Evolutionary conservation across 2,888 invertebrate genomes (phyloP), one percentile per base, ranked within the genome.

Genomic region (Caenorhabditis doughertyi): DNA sequence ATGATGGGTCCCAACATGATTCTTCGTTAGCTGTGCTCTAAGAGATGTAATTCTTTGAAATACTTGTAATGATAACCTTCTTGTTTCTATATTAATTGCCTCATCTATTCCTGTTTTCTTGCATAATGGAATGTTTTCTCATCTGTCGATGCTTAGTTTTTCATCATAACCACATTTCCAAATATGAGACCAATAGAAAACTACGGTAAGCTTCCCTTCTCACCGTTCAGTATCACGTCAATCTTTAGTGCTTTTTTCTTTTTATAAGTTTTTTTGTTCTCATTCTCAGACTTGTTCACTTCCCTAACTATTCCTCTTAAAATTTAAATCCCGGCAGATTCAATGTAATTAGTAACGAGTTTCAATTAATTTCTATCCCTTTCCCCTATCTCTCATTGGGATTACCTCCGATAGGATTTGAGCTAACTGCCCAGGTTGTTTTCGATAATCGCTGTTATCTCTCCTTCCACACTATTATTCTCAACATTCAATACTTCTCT

Each of bases 361-460:
- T 53, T 71, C 4, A n/a, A 8, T 21, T 21, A 4, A 58, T 51
- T 64, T 39, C 42, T 47, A 42, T 35, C 29, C 18, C 29, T 29
- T 18, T n/a, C 18, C 25, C 51, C 29, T 49, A 23, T 0, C 32
- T 58, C 62, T 35, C 62, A 49, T 16, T 18, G 42, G 39, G 39
- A 35, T 23, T 9, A 21, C 53, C 58, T 47, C 32, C 49, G 25
- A 44, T 56, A 73, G 73, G 73, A 62, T 55, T 73, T 76, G 76
- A 76, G 68, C 39, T 68, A 58, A 29, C 60, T 68, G 56, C 53
- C 51, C 68, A 76, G 74, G 74, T 74, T 74, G 74, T 74, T 74
- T 67, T 58, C 42, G 21, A 42, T 35, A 32, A 65, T 56, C 53
- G 23, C 25, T 44, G 56, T 74, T 74, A 32, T 47, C 74, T 65